Percentiles rank a stretch among this genome's conserved stretches.
These are phyloP conservation scores for Drosophila affinis DNA, from an alignment of 2,888 invertebrate species.

Conservation along the genomic window DNA sequence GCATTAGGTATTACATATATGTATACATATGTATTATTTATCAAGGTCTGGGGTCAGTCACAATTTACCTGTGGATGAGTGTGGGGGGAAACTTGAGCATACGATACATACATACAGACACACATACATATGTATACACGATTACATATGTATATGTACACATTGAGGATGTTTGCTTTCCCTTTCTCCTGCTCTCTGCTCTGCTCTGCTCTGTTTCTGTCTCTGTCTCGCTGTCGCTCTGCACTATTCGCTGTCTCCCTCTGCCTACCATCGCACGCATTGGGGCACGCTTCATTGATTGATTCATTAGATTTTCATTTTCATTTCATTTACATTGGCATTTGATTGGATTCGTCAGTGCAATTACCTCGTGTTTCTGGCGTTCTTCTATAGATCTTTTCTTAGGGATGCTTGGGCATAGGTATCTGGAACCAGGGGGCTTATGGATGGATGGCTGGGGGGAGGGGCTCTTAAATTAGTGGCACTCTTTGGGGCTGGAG, in stretches of 20 bases:
- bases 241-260: slow-evolving; percentile 10
- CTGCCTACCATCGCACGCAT: background rate
- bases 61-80: slow-evolving; percentile 40
- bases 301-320: slow-evolving; percentile 6
- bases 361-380: slow-evolving; percentile 38
- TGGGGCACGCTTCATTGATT: background rate
- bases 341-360: slow-evolving; percentile 19
- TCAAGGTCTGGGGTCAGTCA: slow-evolving; percentile 16
- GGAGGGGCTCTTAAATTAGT: background rate
- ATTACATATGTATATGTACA: slow-evolving; percentile 4
- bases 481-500: background rate
- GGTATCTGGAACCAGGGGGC: too few relatives aligned
- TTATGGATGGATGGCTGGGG: slow-evolving; percentile 6
- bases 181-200: background rate
- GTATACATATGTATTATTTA: background rate
- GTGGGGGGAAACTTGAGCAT: slow-evolving; percentile 37
- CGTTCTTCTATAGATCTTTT: slow-evolving; percentile 16
- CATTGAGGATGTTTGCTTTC: background rate
- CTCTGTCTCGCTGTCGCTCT: slow-evolving; percentile 19
- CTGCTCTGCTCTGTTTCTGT: background rate
- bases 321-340: slow-evolving; percentile 27
- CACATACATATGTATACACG: background rate
- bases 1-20: background rate
- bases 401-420: slow-evolving; percentile 26
- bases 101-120: slow-evolving; percentile 9